Conservation (phyloP, 2,797 vertebrate species). For the Podargus strigoides region DNA sequence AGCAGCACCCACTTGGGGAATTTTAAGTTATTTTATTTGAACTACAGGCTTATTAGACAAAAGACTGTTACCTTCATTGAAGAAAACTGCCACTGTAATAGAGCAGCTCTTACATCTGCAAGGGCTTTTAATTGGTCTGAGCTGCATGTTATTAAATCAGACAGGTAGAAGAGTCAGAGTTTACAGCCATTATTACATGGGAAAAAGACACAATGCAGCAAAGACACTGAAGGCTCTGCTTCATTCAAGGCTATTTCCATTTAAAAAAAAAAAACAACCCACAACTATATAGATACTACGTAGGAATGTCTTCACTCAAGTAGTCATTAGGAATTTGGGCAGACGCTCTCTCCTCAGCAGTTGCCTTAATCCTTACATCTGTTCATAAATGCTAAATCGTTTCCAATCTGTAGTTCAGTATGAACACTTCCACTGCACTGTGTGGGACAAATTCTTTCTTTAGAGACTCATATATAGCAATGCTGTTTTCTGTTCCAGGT, state of each 20-base stretch:
- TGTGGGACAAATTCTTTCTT: background rate
- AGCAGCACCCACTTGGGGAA: background rate
- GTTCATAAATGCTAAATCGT: background rate
- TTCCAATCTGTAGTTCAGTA: background rate
- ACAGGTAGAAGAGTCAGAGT: background rate
- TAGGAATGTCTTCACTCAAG: background rate
- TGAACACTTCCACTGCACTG: background rate
- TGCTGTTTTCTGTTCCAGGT: background rate
- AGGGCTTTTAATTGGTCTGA: background rate
- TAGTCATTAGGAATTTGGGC: background rate
- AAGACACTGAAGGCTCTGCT: background rate
- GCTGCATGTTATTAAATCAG: background rate
- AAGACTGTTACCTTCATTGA: background rate
- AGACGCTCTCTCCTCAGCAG: background rate
- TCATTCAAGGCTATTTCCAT: background rate
- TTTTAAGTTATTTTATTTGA: background rate
- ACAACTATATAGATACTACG: fast-evolving
- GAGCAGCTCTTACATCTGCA: background rate
- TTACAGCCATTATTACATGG: background rate
- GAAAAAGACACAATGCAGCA: background rate
- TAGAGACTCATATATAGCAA: background rate
- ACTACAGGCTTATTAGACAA: background rate
- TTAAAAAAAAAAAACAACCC: background rate
- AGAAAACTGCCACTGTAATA: background rate
- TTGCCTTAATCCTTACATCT: background rate